These are phyloP conservation scores for Dendropsophus ebraccatus DNA, from an alignment of 2,113 vertebrate species.

Conservation along the genomic window DNA sequence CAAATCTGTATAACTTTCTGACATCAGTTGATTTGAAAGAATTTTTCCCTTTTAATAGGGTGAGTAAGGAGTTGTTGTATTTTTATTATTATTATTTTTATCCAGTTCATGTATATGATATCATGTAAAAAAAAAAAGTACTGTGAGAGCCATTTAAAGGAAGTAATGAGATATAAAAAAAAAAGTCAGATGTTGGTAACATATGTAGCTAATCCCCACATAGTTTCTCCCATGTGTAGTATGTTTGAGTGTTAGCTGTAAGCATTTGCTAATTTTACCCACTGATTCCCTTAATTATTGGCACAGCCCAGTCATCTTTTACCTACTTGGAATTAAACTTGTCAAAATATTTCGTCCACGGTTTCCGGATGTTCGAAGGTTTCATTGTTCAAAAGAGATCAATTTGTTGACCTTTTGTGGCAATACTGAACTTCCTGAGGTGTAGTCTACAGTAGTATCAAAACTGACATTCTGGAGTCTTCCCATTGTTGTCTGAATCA, in stretches of 20 bases:
- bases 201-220: no score
- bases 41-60: no score
- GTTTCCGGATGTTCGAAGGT: conserved; percentile 5
- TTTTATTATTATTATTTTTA: no score
- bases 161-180: not conserved
- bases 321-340: conserved; percentile 7
- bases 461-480: not conserved
- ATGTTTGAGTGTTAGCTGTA: not conserved
- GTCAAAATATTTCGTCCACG: conserved; percentile 16
- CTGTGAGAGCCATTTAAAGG: not conserved
- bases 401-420: not conserved
- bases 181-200: no score
- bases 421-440: conserved; percentile 36
- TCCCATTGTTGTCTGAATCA: not conserved
- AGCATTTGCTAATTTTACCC: not conserved
- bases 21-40: no score
- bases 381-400: conserved; percentile 5
- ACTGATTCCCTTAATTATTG: not conserved
- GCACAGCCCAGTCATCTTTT: not conserved
- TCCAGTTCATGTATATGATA: no score
- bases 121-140: not conserved
- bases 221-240: not conserved
- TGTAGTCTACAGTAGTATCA: not conserved
- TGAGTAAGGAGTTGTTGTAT: no score
- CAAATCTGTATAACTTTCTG: no score